A percentile compares a stretch with the other conserved stretches of the same genome.
phyloP scores from a whole-genome alignment of 2,888 invertebrate genomes.

The Horisme vitalbata region DNA sequence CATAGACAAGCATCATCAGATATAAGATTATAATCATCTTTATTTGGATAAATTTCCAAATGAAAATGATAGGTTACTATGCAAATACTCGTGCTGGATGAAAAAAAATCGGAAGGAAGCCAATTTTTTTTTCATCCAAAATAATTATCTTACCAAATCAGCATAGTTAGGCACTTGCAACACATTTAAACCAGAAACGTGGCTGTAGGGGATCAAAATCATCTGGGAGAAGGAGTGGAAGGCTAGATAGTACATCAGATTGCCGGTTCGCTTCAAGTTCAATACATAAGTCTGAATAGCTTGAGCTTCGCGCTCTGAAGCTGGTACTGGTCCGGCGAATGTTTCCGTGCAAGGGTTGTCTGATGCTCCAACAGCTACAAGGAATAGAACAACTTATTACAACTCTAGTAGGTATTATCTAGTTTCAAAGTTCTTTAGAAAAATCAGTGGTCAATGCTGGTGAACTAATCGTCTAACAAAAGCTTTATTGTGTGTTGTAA shows the following conservation, averaged over 20 bases:
- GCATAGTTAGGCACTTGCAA: slow-evolving; percentile 56
- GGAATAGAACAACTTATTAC: too few species aligned
- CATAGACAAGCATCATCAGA: not conserved
- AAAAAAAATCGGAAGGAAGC: too few species aligned
- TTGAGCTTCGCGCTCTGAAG: slow-evolving; percentile 79
- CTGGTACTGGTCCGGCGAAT: slow-evolving; percentile 72
- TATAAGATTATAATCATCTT: too few species aligned
- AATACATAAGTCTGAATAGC: slow-evolving; percentile 59
- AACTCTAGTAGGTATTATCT: too few species aligned
- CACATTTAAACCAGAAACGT: slow-evolving; percentile 46
- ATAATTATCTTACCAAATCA: slow-evolving; percentile 64
- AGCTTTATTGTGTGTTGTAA: too few species aligned
- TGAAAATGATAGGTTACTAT: too few species aligned
- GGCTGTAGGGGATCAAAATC: slow-evolving; percentile 73
- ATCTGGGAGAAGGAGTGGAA: slow-evolving; percentile 83
- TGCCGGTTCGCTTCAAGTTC: slow-evolving; percentile 41
- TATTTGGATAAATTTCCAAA: too few species aligned
- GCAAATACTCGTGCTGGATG: too few species aligned
- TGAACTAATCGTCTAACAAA: too few species aligned
- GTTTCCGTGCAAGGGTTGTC: slow-evolving; percentile 68
- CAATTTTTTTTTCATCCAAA: too few species aligned
- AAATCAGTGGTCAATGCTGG: too few species aligned
- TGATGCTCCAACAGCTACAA: slow-evolving; percentile 65
- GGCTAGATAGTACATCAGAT: slow-evolving; percentile 71
- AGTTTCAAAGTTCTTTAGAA: too few species aligned